Evolutionary conservation across 1,140 invertebrate genomes (phyloP).

Genomic region (Rhopalosiphum maidis): DNA sequence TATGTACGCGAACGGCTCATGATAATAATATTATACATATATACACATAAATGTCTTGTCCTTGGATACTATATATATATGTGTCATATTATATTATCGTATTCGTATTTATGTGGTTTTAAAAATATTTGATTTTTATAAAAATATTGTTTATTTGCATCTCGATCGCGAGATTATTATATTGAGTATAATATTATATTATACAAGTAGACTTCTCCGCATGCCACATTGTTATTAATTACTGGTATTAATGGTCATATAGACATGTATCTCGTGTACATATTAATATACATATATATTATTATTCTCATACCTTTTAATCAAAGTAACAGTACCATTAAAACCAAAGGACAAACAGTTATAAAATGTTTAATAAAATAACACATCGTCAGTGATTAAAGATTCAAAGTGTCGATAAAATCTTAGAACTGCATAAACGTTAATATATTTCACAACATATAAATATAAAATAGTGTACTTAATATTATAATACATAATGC

Average conservation of each 20-base stretch:
- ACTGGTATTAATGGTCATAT: not conserved
- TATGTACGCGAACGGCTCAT: not conserved
- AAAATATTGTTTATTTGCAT: not conserved
- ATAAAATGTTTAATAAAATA: conserved; percentile 19
- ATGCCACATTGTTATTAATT: conserved; percentile 1
- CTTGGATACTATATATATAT: not conserved
- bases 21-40: not conserved
- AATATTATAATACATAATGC: not conserved
- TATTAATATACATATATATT: not conserved
- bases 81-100: not conserved
- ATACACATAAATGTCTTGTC: not conserved
- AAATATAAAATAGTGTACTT: not conserved
- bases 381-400: conserved; percentile 4
- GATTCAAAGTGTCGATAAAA: conserved; percentile 17
- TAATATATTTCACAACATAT: not conserved
- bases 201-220: conserved; percentile 6
- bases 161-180: not conserved
- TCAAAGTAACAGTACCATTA: not conserved
- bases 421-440: not conserved
- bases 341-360: not conserved
- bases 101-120: not conserved
- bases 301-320: not conserved
- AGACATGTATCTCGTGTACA: not conserved
- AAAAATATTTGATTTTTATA: not conserved
- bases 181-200: not conserved